Conservation (phyloP, 2,113 vertebrate species). For the Dipodomys merriami region DNA sequence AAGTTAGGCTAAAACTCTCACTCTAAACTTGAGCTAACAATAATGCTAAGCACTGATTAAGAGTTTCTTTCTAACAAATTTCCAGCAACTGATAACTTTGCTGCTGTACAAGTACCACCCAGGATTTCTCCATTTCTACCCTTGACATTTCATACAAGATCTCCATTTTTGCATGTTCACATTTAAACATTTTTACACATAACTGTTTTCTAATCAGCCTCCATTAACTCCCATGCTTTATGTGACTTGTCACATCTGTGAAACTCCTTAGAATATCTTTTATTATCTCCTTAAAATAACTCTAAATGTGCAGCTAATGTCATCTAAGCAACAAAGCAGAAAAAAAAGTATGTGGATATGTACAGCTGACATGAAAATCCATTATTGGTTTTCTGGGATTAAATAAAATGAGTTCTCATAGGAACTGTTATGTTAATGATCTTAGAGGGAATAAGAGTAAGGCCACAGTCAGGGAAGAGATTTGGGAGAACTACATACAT, state of each 20-base stretch:
- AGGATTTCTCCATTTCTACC: too few relatives aligned
- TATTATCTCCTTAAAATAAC: background rate
- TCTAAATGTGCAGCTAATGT: background rate
- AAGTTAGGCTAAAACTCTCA: too few relatives aligned
- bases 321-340: constrained; percentile 12
- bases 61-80: too few relatives aligned
- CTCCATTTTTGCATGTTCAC: too few relatives aligned
- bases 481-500: background rate
- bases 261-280: background rate
- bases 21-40: too few relatives aligned
- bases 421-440: background rate
- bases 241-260: background rate
- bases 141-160: too few relatives aligned
- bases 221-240: background rate
- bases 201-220: background rate
- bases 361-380: background rate
- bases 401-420: constrained; percentile 13
- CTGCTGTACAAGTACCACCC: too few relatives aligned
- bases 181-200: background rate
- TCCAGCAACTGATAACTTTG: too few relatives aligned
- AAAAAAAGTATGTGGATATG: background rate
- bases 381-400: background rate
- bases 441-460: background rate
- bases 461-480: background rate
- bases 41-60: too few relatives aligned